phyloP scores from a whole-genome alignment of 2,888 invertebrate genomes.

The Smittia sp. region DNA sequence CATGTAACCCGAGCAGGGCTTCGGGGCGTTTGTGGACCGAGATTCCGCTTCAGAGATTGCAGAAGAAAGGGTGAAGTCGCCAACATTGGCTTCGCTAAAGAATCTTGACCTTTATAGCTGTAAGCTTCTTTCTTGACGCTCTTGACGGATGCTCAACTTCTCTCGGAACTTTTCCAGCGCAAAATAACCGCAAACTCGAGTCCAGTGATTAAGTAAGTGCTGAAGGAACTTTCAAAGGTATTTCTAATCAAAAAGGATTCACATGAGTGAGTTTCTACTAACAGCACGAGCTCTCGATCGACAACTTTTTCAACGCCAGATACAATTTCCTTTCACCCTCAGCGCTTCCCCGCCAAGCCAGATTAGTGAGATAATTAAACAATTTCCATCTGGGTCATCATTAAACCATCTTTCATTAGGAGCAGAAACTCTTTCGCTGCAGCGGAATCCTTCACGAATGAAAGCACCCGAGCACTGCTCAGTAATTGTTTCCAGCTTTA shows the following conservation, averaged over 20 bases:
- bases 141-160: too few species aligned
- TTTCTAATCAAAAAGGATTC: too few species aligned
- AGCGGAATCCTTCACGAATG: background rate
- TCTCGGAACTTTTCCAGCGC: too few species aligned
- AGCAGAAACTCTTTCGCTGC: background rate
- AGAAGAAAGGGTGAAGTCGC: background rate
- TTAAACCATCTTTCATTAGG: background rate
- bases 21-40: background rate
- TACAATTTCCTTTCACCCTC: background rate
- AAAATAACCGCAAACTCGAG: too few species aligned
- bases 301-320: background rate
- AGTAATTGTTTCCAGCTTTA: conserved; percentile 34
- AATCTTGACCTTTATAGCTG: background rate
- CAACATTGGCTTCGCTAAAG: background rate
- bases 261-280: too few species aligned
- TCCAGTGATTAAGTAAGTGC: too few species aligned
- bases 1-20: background rate
- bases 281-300: too few species aligned
- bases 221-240: too few species aligned
- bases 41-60: background rate
- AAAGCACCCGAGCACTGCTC: background rate
- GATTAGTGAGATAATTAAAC: conserved; percentile 9
- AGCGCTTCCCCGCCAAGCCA: background rate
- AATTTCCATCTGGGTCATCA: conserved; percentile 5
- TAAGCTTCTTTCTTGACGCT: too few species aligned